Evolutionary conservation across 2,888 invertebrate genomes (phyloP), one percentile per base, ranked within the genome.

Genomic region (Drosophila mulleri): DNA sequence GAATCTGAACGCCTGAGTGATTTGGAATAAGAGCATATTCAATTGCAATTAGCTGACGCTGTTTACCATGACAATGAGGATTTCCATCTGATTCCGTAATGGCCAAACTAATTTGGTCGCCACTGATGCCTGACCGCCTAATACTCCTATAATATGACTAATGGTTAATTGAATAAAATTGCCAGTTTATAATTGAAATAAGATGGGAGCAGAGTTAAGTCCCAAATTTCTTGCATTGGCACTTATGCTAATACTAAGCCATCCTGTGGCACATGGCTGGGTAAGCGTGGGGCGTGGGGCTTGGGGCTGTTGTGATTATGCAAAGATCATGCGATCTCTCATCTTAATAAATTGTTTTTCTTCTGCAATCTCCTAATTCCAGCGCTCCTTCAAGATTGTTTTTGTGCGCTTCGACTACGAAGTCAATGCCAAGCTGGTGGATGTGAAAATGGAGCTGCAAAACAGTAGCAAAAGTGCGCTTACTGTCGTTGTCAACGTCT

Each of bases 311-410:
- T 29, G 7, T 1, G 1, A 29, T 16, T 16, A 0, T 14, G 14
- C 16, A 2, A 39, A 16, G 14, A 45, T 32, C 1, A 0, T n/a
- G 20, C 20, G 42, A 29, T 16, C 18, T 35, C 1, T 0, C 14
- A 29, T 20, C 9, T 14, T 37, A 20, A 16, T 16, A 16, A 20
- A 35, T 20, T 20, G 20, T 16, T 0, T 9, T 29, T 18, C 5
- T 18, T 1, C 18, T 6, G 1, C 8, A 23, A 2, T 39, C 52
- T 16, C 9, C 5, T 16, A 4, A 8, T 14, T 66, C 53, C 9
- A 92, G 92, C 89, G 91, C 23, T 88, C 90, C 3, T 92, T 91
- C 47, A 89, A 90, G 61, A 75, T 92, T 20, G 65, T 91, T n/a
- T 81, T 90, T 11, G 84, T 80, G 7, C 67, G 75, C 23, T 75